These are phyloP conservation scores for Oreochromis aureus DNA, from an alignment of 2,113 vertebrate genomes.

Conservation along the genomic window DNA sequence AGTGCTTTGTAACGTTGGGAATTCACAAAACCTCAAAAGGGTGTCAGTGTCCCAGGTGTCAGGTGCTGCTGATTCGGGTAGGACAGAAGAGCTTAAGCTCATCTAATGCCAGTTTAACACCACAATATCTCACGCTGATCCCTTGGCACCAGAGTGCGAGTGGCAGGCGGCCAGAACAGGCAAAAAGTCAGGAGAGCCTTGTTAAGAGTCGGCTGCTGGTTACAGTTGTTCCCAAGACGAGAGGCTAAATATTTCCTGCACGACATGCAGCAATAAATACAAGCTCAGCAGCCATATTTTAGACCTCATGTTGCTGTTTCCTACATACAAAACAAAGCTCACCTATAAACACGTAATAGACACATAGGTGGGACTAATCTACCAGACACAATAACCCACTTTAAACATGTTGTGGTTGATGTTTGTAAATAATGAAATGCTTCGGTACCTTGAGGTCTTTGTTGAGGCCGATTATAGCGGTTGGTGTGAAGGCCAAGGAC, in stretches of 20 bases:
- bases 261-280: background rate
- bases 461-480: conserved; percentile 97
- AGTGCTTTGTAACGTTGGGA: background rate
- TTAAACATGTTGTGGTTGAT: background rate
- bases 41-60: background rate
- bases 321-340: background rate
- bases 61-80: background rate
- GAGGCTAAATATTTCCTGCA: background rate
- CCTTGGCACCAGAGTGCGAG: background rate
- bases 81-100: background rate
- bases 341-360: background rate
- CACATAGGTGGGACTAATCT: background rate
- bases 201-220: background rate
- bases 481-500: conserved; percentile 94
- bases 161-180: background rate
- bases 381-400: background rate
- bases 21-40: background rate
- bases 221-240: background rate
- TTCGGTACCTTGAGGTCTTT: conserved; percentile 93
- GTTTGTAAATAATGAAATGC: background rate
- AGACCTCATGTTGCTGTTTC: background rate
- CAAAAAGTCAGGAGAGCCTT: background rate
- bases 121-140: conserved; percentile 16
- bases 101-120: background rate
- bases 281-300: background rate